Evolutionary conservation across 2,888 invertebrate genomes (phyloP).

Genomic region (Dryomyza anilis): DNA sequence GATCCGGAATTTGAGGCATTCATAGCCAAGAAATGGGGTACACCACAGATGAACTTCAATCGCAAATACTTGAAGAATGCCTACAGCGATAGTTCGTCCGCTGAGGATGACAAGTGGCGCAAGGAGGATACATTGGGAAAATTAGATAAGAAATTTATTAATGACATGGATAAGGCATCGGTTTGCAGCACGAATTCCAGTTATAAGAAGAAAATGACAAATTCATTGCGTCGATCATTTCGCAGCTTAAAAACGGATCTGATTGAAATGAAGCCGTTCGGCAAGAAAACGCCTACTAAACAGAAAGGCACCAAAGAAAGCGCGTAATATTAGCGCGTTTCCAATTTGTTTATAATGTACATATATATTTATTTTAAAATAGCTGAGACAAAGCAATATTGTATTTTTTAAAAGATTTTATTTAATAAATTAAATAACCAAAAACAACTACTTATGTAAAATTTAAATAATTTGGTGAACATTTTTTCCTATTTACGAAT

Average conservation of each 20-base stretch:
- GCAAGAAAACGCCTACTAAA: conserved; percentile 39
- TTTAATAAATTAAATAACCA: background rate
- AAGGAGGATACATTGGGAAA: background rate
- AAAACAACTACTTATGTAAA: too few species aligned
- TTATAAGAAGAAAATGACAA: conserved; percentile 52
- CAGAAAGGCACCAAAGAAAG: background rate
- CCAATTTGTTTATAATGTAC: background rate
- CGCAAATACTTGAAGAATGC: conserved; percentile 52
- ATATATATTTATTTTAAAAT: background rate
- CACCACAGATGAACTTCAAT: conserved; percentile 57
- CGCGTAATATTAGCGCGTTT: background rate
- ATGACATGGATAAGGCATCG: conserved; percentile 46
- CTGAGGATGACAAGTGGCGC: conserved; percentile 33
- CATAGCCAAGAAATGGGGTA: conserved; percentile 56
- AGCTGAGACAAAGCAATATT: background rate
- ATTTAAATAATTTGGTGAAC: too few species aligned
- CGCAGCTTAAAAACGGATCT: conserved; percentile 52
- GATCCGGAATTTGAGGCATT: conserved; percentile 45
- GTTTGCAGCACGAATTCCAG: conserved; percentile 50
- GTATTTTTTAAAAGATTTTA: background rate
- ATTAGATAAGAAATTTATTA: conserved; percentile 7
- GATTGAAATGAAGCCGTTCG: conserved; percentile 52
- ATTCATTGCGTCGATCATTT: conserved; percentile 52
- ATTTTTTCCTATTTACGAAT: too few species aligned
- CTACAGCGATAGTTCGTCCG: conserved; percentile 41